Conservation (phyloP, 2,888 invertebrate species). For the Conomelus anceps region DNA sequence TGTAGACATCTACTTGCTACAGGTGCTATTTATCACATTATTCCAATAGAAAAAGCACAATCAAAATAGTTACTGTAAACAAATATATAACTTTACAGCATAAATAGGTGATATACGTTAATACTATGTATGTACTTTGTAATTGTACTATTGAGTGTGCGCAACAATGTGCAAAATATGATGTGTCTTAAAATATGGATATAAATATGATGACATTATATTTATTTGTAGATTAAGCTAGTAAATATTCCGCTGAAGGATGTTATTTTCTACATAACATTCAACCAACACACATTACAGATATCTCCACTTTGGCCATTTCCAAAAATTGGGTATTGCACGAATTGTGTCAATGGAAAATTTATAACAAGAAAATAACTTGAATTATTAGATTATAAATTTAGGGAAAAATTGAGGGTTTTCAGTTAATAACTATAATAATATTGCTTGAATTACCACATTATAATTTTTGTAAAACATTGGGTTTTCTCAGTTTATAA, state of each 20-base stretch:
- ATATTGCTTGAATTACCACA: too few relatives aligned
- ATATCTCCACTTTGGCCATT: background rate
- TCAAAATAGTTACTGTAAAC: too few relatives aligned
- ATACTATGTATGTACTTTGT: background rate
- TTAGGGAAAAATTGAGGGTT: too few relatives aligned
- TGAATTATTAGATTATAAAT: background rate
- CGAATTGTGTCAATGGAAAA: background rate
- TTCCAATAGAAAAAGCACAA: too few relatives aligned
- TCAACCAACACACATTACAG: background rate
- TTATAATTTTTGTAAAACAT: too few relatives aligned
- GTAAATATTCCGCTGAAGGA: background rate
- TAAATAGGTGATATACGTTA: background rate
- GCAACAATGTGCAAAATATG: background rate
- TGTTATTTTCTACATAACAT: background rate
- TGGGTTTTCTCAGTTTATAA: too few relatives aligned
- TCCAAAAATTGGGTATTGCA: background rate
- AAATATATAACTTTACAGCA: too few relatives aligned
- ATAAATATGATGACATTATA: too few relatives aligned
- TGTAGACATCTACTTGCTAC: background rate
- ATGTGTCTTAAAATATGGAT: too few relatives aligned
- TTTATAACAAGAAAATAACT: background rate
- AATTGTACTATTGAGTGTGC: background rate
- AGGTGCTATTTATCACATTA: background rate
- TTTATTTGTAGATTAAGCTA: too few relatives aligned
- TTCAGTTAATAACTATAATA: too few relatives aligned